Evolutionary conservation across 2,888 invertebrate species (phyloP), one percentile per base, ranked within the genome.

Genomic region (Monopis laevigella): DNA sequence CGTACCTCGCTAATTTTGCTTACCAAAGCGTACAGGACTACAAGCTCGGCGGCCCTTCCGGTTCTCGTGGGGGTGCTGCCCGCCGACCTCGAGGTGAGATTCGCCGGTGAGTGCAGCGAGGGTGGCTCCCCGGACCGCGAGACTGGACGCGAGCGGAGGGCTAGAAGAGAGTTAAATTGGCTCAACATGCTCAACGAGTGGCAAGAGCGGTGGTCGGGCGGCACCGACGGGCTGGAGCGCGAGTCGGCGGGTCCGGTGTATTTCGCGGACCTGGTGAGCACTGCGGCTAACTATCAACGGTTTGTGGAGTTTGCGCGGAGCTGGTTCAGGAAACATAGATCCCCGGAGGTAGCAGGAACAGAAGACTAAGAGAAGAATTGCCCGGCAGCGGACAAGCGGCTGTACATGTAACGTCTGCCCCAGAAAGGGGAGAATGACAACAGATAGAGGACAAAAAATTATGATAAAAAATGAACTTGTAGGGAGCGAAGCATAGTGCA

Each of bases 21-120:
- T 8, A 39, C 39, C 5, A 39, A 39, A 16, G 39, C 39, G 17
- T 39, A 39, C 16, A 13, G 39, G 10, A 28, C 39, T 6, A 12
- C 12, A 12, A 39, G 39, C 28, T 17, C 39, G 21, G 27, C 39
- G 10, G 39, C n/a, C n/a, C n/a, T n/a, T n/a, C n/a, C n/a, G n/a
- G n/a, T n/a, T n/a, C n/a, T n/a, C n/a, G n/a, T n/a, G n/a, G 39
- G 39, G 10, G 39, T 39, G 29, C 29, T 28, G 39, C 32, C 40
- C 11, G 40, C 40, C 2, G 40, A 40, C 30, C 32, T 40, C 7
- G 40, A 40, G 30, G 40, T 40, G 2, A n/a, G n/a, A n/a, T n/a
- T n/a, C n/a, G n/a, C n/a, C n/a, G n/a, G n/a, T n/a, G n/a, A n/a
- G n/a, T n/a, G n/a, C n/a, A n/a, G n/a, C n/a, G n/a, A n/a, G n/a